Percentiles rank a stretch among this genome's conserved stretches.
phyloP scores from a whole-genome alignment of 2,888 invertebrate species.

The Tetheella fluctuosa region DNA sequence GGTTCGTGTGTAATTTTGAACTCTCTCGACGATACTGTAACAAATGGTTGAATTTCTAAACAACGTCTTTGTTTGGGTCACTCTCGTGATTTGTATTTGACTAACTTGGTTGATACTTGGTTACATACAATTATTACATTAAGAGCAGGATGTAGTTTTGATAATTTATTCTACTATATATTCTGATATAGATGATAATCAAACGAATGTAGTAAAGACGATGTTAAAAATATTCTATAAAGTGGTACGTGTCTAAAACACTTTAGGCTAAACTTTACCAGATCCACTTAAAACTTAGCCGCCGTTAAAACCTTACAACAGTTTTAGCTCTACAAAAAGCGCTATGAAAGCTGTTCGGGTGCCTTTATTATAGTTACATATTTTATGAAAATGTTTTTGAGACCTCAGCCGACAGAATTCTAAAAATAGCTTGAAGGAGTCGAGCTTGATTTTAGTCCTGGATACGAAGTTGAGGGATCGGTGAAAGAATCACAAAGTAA shows the following conservation, averaged over 20 bases:
- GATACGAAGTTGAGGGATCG: constrained; percentile 6
- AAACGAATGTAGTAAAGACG: not conserved
- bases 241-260: not conserved
- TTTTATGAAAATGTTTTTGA: constrained; percentile 6
- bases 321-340: constrained; percentile 6
- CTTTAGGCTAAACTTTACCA: not conserved
- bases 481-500: constrained; percentile 4
- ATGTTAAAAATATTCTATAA: not conserved
- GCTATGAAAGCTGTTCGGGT: constrained; percentile 4
- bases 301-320: constrained; percentile 9
- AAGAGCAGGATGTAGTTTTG: no score
- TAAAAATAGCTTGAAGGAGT: not conserved
- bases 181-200: not conserved
- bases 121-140: not conserved
- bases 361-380: constrained; percentile 7
- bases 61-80: not conserved
- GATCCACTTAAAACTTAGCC: constrained; percentile 12
- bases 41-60: constrained; percentile 10
- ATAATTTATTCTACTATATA: not conserved
- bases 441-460: not conserved
- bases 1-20: constrained; percentile 7
- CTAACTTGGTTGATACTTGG: not conserved
- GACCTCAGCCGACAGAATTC: not conserved
- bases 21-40: constrained; percentile 8
- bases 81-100: no score